Conservation (phyloP, 2,888 invertebrate genomes). For the Andricus curvator region DNA sequence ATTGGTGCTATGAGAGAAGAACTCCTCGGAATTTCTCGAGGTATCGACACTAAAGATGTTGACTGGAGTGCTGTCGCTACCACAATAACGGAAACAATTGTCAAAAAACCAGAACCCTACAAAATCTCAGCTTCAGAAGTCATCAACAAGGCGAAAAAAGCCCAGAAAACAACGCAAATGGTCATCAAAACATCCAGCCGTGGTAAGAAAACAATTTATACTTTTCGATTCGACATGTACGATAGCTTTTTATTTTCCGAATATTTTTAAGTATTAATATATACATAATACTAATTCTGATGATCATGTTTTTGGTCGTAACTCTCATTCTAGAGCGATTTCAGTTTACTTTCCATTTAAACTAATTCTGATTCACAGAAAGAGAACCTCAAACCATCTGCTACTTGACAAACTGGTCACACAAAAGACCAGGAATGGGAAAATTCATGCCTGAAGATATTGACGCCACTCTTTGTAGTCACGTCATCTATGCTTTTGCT, state of each 20-base stretch:
- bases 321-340: too few relatives aligned
- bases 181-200: constrained; percentile 78
- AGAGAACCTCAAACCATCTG: constrained; percentile 94
- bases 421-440: constrained; percentile 92
- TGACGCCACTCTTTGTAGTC: constrained; percentile 93
- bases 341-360: too few relatives aligned
- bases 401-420: constrained; percentile 98
- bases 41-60: constrained; percentile 90
- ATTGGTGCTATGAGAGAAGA: constrained; percentile 96
- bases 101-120: constrained; percentile 87
- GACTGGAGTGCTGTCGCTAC: constrained; percentile 91
- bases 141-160: constrained; percentile 80
- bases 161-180: constrained; percentile 82
- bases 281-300: too few relatives aligned
- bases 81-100: constrained; percentile 80
- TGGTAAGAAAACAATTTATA: constrained; percentile 58
- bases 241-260: too few relatives aligned
- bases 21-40: constrained; percentile 89
- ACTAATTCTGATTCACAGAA: constrained; percentile 79
- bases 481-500: constrained; percentile 96
- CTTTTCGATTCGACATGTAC: neutral
- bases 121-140: constrained; percentile 88
- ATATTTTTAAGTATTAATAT: too few relatives aligned
- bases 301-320: too few relatives aligned
- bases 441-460: constrained; percentile 94